A percentile compares a stretch with the other conserved stretches of the same genome.
These are phyloP conservation scores for Nycticryphes semicollaris DNA, from an alignment of 2,113 vertebrate genomes.

Conservation along the genomic window DNA sequence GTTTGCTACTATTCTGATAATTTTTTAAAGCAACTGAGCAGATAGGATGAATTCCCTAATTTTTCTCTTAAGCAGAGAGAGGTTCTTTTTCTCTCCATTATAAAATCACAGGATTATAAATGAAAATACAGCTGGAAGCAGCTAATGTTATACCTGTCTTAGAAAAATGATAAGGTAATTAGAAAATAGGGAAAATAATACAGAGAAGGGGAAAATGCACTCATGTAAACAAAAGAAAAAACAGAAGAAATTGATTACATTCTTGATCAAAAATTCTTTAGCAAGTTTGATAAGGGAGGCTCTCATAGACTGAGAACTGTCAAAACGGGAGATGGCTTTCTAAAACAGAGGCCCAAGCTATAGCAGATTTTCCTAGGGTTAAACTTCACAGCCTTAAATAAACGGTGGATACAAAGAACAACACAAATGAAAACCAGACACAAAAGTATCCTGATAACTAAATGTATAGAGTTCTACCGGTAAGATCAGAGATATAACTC, in stretches of 20 bases:
- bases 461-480: background rate
- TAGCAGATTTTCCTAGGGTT: background rate
- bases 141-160: background rate
- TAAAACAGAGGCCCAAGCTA: background rate
- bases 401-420: slow-evolving; percentile 9
- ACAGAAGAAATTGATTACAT: background rate
- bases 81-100: background rate
- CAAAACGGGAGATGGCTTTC: background rate
- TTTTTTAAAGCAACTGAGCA: background rate
- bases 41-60: background rate
- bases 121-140: slow-evolving; percentile 1
- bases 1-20: background rate
- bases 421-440: slow-evolving; percentile 23
- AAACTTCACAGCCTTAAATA: background rate
- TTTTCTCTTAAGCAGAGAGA: background rate
- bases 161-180: background rate
- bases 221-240: background rate
- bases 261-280: background rate
- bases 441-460: background rate
- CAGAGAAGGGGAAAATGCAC: background rate
- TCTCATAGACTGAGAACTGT: background rate
- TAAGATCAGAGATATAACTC: background rate
- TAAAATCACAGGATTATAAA: background rate
- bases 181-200: background rate
- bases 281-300: background rate